A percentile compares a stretch with the other conserved stretches of the same genome.
phyloP scores from a whole-genome alignment of 1,140 invertebrate species.

The Diabrotica undecimpunctata region DNA sequence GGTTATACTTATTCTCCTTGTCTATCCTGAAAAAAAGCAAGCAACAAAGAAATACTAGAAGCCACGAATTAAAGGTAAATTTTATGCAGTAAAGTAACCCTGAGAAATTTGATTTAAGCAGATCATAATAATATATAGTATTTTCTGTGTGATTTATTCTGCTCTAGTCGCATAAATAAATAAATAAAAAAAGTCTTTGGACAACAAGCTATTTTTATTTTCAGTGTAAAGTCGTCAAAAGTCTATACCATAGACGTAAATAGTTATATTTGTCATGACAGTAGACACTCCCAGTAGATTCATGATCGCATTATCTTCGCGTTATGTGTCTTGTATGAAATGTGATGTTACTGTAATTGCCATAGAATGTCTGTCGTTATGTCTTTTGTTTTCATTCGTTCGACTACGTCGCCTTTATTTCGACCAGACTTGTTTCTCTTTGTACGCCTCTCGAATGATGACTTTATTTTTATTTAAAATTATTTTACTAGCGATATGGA shows the following conservation, averaged over 20 bases:
- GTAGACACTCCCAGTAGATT: conserved; percentile 16
- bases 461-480: conserved; percentile 7
- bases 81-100: too few relatives aligned
- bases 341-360: conserved; percentile 17
- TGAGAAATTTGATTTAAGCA: too few relatives aligned
- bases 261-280: conserved; percentile 3
- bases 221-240: neutral
- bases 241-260: neutral
- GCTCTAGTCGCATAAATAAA: too few relatives aligned
- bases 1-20: too few relatives aligned
- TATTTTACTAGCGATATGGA: neutral
- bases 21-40: too few relatives aligned
- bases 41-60: too few relatives aligned
- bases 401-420: neutral
- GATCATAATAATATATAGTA: too few relatives aligned
- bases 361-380: conserved; percentile 15
- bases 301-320: conserved; percentile 12
- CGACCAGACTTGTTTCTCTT: too few relatives aligned
- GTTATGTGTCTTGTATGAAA: conserved; percentile 16
- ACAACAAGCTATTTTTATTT: neutral
- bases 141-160: too few relatives aligned
- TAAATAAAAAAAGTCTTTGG: too few relatives aligned
- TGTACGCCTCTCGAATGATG: neutral
- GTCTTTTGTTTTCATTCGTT: conserved; percentile 14
- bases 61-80: too few relatives aligned